Evolutionary conservation across 2,888 invertebrate species (phyloP).

Genomic region (Pammene fasciana): DNA sequence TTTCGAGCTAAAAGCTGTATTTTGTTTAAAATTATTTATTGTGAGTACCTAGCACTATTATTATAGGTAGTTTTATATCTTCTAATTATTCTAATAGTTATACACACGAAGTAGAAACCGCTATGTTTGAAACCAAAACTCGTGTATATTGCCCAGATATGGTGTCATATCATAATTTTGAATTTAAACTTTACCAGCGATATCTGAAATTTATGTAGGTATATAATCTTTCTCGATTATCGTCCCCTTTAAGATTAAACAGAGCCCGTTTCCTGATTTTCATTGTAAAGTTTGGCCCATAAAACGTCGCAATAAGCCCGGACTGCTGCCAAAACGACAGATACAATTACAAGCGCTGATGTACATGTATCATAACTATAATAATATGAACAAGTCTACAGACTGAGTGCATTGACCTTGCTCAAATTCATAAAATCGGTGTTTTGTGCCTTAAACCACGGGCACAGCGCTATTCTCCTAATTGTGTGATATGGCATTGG

Average conservation of each 20-base stretch:
- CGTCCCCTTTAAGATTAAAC: conserved; percentile 30
- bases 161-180: neutral
- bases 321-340: conserved; percentile 37
- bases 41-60: too few relatives aligned
- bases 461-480: too few relatives aligned
- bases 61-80: too few relatives aligned
- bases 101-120: too few relatives aligned
- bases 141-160: neutral
- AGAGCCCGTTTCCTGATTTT: conserved; percentile 40
- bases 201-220: neutral
- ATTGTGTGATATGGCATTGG: too few relatives aligned
- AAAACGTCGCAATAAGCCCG: conserved; percentile 38
- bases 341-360: conserved; percentile 33
- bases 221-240: conserved; percentile 6
- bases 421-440: neutral
- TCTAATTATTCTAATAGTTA: too few relatives aligned
- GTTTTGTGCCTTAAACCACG: neutral
- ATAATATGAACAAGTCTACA: neutral
- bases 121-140: too few relatives aligned
- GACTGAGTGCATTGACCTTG: conserved; percentile 9
- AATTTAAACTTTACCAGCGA: neutral
- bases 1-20: conserved; percentile 12
- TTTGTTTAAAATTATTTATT: neutral
- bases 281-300: conserved; percentile 39
- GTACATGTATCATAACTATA: conserved; percentile 7